A percentile compares a stretch with the other conserved stretches of the same genome.
phyloP scores from a whole-genome alignment of 2,113 vertebrate species.

The Lampris megalopsis region DNA sequence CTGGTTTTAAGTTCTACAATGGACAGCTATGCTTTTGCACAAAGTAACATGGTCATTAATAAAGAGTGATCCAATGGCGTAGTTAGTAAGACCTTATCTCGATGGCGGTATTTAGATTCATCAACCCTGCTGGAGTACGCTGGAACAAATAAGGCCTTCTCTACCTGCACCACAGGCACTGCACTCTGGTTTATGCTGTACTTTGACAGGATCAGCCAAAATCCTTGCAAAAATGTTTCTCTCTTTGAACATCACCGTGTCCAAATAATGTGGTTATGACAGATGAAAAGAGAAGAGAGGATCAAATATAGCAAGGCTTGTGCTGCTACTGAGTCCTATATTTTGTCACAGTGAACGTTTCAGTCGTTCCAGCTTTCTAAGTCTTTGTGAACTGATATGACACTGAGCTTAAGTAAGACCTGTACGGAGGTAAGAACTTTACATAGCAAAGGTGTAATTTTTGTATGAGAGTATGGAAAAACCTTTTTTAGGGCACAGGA shows the following conservation, averaged over 20 bases:
- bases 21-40: background rate
- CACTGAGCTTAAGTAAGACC: background rate
- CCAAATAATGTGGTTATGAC: background rate
- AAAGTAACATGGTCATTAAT: background rate
- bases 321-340: background rate
- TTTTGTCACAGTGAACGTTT: too few species aligned
- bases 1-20: background rate
- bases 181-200: too few species aligned
- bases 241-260: too few species aligned
- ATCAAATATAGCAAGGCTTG: background rate
- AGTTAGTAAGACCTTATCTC: too few species aligned
- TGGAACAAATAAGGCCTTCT: too few species aligned
- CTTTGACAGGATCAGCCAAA: too few species aligned
- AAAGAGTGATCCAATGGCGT: too few species aligned
- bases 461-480: background rate
- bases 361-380: too few species aligned
- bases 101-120: too few species aligned
- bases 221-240: too few species aligned
- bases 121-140: too few species aligned
- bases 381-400: background rate
- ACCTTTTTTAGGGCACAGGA: background rate
- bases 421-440: background rate
- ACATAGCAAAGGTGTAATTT: background rate
- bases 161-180: too few species aligned
- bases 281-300: background rate